phyloP scores from a whole-genome alignment of 37 sponge, comb jelly and placozoan genomes.

The Spongilla lacustris region DNA sequence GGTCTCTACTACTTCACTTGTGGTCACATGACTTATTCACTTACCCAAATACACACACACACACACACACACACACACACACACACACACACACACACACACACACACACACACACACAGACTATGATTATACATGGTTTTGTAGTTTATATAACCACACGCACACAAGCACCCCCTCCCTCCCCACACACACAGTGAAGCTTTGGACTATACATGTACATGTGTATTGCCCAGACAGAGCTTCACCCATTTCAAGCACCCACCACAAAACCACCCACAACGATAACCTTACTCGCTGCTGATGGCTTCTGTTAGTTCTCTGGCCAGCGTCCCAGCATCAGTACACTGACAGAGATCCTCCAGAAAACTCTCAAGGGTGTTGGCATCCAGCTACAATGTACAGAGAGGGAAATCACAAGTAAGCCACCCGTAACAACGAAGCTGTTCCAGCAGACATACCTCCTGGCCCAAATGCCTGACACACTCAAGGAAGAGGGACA shows the following conservation, averaged over 20 bases:
- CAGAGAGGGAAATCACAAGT: neutral
- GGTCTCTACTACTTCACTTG: too few species aligned
- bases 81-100: slow-evolving; percentile 32
- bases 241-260: too few species aligned
- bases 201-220: too few species aligned
- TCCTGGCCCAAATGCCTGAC: neutral
- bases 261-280: neutral
- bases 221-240: too few species aligned
- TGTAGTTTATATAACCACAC: too few species aligned
- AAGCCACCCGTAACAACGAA: neutral
- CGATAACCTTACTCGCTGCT: neutral
- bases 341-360: neutral
- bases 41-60: slow-evolving; percentile 16
- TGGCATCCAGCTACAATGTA: neutral
- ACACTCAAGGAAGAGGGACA: neutral
- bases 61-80: slow-evolving; percentile 35
- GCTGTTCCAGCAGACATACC: neutral
- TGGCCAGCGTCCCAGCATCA: neutral
- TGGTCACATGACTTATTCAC: slow-evolving; percentile 2
- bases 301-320: neutral
- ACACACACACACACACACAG: slow-evolving; percentile 32
- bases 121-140: too few species aligned
- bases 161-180: too few species aligned
- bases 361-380: neutral
- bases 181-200: too few species aligned